Base-by-base conservation (phyloP, 2,888 invertebrate species). In the Sarcophaga variegata region DNA sequence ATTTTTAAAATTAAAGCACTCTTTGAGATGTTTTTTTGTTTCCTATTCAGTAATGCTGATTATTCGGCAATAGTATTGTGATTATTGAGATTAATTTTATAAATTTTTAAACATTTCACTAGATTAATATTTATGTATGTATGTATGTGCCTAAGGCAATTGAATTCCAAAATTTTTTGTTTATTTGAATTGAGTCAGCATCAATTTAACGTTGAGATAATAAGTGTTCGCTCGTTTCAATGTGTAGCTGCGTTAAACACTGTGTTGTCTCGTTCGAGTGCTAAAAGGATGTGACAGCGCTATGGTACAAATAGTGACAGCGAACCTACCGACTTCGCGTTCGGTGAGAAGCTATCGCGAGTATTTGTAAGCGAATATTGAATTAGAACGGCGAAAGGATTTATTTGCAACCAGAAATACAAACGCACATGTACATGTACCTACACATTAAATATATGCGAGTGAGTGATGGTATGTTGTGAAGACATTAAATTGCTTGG, bases 331-430 rank as follows among this genome's bases (percentile, higher is more conserved):
- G 87, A 89, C 89, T 90, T 90, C 90, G 90, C 90, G 91, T 89
- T 90, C 90, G 90, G 90, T 90, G 90, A 90, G 91, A 91, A 91
- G 92, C 91, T 90, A 91, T 90, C 91, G 92, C 92, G 89, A 80
- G 79, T 75, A 75, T 76, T 54, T 89, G 90, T 91, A 90, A 90
- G 90, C 91, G 92, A 92, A 91, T 91, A 90, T 90, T 91, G 90
- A 91, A 91, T 91, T 91, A 90, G 90, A 89, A 89, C 91, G 91
- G 91, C 91, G 90, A 92, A 91, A 88, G 88, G 88, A 88, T 88
- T 88, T 86, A 78, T 83, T 86, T 79, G 69, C 74, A 67, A 62
- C 69, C 72, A 75, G 77, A 88, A 71, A 82, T 71, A 49, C 78
- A 71, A 71, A 59, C 81, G 78, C 77, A 64, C 20, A 59, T 37